Base-by-base conservation (phyloP, 2,113 vertebrate genomes). In the Coryphaenoides rupestris region DNA sequence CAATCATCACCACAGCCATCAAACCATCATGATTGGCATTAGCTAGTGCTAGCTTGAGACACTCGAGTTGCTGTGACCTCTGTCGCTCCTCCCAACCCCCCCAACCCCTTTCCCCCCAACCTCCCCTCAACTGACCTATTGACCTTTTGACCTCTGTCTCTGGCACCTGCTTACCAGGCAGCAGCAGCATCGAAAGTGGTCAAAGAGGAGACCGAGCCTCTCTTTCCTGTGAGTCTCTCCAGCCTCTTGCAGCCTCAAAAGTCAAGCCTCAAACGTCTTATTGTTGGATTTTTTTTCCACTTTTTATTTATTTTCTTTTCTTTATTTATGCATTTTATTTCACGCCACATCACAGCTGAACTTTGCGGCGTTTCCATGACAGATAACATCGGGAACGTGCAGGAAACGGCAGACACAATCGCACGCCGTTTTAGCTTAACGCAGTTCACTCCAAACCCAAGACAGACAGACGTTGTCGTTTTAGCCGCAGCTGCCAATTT, bases 101-200 rank as follows among this genome's bases (percentile, higher is more conserved):
- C 53, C n/a, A n/a, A n/a, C 17, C 50, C 16, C 4, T 19, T 17
- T 17, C 50, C 50, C 2, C 50, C 2, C 17, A 2, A 7, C 50
- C n/a, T n/a, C 50, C 17, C 17, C 50, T 17, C 47, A 63, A 60
- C 62, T n/a, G n/a, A n/a, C n/a, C n/a, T n/a, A n/a, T n/a, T 85
- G 70, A 83, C 62, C 65, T 12, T 83, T 80, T 84, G 78, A 86
- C 80, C 71, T 77, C 62, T 83, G 77, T 85, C 75, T 88, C 75
- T 90, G 88, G 76, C 78, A 89, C 88, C 89, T 87, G 91, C 83
- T 89, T 86, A 88, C 87, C 91, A 93, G 91, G 90, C 86, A 77
- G 69, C 87, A 89, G 89, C 90, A 87, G 75, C 91, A 91, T 72
- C 81, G 75, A 83, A 91, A 89, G 83, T 83, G 89, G 88, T 89